These are phyloP conservation scores for Euura saliciscinereae DNA, from an alignment of 1,140 invertebrate genomes.

Conservation along the genomic window DNA sequence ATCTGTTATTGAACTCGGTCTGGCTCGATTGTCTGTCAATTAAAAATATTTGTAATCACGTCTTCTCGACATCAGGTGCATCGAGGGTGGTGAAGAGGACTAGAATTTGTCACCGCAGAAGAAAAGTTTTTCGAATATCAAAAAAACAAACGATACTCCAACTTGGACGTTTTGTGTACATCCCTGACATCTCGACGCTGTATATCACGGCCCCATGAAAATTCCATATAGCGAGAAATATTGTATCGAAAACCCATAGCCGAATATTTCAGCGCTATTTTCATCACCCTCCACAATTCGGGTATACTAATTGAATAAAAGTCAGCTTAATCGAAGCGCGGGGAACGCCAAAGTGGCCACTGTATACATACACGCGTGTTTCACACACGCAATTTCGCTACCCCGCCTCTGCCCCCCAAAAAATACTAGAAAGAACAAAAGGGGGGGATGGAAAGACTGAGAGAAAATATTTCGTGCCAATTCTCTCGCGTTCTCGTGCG, in stretches of 20 bases:
- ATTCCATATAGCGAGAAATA: too few relatives aligned
- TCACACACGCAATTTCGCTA: too few relatives aligned
- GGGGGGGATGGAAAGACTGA: not conserved
- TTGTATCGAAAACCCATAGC: too few relatives aligned
- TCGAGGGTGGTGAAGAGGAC: too few relatives aligned
- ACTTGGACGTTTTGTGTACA: too few relatives aligned
- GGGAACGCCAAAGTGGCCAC: not conserved
- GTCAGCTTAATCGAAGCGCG: slow-evolving; percentile 2
- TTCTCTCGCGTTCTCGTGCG: not conserved
- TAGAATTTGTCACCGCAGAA: too few relatives aligned
- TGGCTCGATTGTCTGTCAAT: slow-evolving; percentile 31
- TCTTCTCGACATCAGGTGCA: not conserved
- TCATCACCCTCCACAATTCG: not conserved
- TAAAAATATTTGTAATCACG: slow-evolving; percentile 37
- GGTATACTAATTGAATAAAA: not conserved
- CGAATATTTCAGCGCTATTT: not conserved
- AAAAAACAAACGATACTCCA: too few relatives aligned
- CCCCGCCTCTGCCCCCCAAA: too few relatives aligned
- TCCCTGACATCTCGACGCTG: too few relatives aligned
- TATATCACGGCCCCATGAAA: too few relatives aligned
- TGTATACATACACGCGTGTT: too few relatives aligned
- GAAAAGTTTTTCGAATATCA: too few relatives aligned
- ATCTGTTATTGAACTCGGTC: slow-evolving; percentile 48
- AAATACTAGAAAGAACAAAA: not conserved
- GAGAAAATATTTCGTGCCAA: not conserved